A percentile compares a stretch with the other conserved stretches of the same genome.
These are phyloP conservation scores for Brachyhypopomus gauderio DNA, from an alignment of 2,113 vertebrate species.

Conservation along the genomic window DNA sequence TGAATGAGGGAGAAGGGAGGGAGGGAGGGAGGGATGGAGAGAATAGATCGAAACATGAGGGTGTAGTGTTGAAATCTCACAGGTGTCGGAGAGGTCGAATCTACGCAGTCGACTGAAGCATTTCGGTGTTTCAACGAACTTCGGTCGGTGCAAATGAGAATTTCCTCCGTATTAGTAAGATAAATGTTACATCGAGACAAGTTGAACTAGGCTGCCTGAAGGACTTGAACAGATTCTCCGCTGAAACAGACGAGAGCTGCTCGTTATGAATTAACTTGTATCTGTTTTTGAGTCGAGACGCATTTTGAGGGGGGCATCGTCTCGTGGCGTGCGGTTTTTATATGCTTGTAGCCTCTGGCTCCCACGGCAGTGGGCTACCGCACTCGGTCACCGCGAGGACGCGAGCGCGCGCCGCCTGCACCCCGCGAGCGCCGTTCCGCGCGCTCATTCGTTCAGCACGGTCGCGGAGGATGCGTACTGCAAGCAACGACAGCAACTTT, in stretches of 20 bases:
- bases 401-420: not conserved
- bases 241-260: not conserved
- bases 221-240: not conserved
- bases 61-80: conserved; percentile 64
- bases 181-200: not conserved
- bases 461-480: not conserved
- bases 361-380: not conserved
- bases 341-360: not conserved
- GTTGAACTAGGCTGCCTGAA: not conserved
- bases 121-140: conserved; percentile 28
- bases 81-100: conserved; percentile 69
- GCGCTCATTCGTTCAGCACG: not conserved
- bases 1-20: conserved; percentile 1
- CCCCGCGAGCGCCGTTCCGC: not conserved
- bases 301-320: not conserved
- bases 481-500: not conserved
- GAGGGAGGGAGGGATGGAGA: conserved; percentile 56
- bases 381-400: not conserved
- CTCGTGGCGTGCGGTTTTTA: not conserved
- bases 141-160: not conserved
- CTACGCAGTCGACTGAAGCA: conserved; percentile 36
- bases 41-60: conserved; percentile 36
- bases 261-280: not conserved
- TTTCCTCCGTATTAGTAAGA: not conserved
- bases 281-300: not conserved